These are phyloP conservation scores for Microtus ochrogaster DNA, from an alignment of 2,113 vertebrate genomes.

Conservation along the genomic window DNA sequence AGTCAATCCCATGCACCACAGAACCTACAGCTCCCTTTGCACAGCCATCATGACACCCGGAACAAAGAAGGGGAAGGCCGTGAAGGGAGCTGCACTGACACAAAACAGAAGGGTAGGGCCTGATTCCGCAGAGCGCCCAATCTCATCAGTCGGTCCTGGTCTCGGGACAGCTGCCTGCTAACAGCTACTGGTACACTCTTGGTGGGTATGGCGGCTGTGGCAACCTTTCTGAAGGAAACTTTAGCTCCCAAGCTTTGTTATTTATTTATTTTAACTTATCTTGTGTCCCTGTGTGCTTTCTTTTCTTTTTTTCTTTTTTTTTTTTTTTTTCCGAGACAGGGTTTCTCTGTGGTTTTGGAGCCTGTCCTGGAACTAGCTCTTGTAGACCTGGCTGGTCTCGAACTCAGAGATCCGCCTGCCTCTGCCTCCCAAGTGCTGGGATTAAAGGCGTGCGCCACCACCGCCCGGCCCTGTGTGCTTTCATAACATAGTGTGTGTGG, in stretches of 20 bases:
- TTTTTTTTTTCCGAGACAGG: no score
- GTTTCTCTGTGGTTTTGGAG: no score
- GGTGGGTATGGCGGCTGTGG: neutral
- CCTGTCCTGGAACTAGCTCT: no score
- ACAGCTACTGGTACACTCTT: neutral
- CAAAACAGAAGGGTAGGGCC: neutral
- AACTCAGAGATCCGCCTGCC: no score
- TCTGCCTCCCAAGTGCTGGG: no score
- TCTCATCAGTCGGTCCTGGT: neutral
- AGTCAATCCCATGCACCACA: neutral
- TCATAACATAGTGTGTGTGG: neutral
- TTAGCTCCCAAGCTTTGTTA: neutral
- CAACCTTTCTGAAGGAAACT: constrained; percentile 24
- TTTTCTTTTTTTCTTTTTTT: no score
- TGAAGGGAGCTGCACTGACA: neutral
- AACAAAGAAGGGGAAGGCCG: neutral
- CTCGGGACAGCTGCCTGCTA: neutral
- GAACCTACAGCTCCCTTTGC: neutral
- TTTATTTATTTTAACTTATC: neutral
- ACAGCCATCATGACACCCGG: neutral
- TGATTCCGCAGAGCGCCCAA: fast-evolving
- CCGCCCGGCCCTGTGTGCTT: neutral
- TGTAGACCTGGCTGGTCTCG: no score
- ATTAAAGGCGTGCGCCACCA: no score
- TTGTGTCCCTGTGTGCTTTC: neutral